Base-by-base conservation (phyloP, 2,113 vertebrate species). In the Jaculus jaculus region DNA sequence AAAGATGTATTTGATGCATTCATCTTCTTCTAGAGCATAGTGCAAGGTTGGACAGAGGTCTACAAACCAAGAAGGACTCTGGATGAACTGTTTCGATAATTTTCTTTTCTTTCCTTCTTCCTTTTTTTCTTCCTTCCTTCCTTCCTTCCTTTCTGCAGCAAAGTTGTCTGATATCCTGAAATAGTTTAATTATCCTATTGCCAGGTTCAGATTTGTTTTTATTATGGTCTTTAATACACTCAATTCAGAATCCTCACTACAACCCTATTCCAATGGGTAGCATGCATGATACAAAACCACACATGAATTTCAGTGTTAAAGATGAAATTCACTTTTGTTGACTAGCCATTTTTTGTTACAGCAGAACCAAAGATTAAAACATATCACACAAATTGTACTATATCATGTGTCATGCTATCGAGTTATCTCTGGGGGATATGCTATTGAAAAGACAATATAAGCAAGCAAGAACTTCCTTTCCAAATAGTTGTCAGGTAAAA, bases 71-170 rank as follows among this genome's bases (percentile, higher is more conserved):
- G 94, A 1, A 60, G 20, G 17, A 84, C 12, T 16, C 80, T 91
- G 21, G 21, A 42, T 65, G 30, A 78, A 93, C 17, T 79, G 15
- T 75, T 32, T 87, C 84, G 13, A 91, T 91, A 23, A 83, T 75
- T 88, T 92, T 85, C 26, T 66, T 85, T 97, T 79, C 72, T 94
- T 92, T 89, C 47, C 72, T 54, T 78, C 28, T 51, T 51, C 7
- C 12, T 51, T 51, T 89, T 47, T 72, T 58, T 78, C 28, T n/a
- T n/a, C n/a, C n/a, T 97, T 79, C 72, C 93, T 92, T 89, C 47
- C 72, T 54, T 78, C 28, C 12, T 51, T 8, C 12, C 12, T 51
- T 89, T 47, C 68, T 54, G 73, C 28, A 91, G 26, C 37, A 84
- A 30, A 91, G 24, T 32, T 91, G 26, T 32, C 68, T 1, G 78